These are phyloP conservation scores for Ophion costatus DNA, from an alignment of 2,888 invertebrate genomes.

Conservation along the genomic window DNA sequence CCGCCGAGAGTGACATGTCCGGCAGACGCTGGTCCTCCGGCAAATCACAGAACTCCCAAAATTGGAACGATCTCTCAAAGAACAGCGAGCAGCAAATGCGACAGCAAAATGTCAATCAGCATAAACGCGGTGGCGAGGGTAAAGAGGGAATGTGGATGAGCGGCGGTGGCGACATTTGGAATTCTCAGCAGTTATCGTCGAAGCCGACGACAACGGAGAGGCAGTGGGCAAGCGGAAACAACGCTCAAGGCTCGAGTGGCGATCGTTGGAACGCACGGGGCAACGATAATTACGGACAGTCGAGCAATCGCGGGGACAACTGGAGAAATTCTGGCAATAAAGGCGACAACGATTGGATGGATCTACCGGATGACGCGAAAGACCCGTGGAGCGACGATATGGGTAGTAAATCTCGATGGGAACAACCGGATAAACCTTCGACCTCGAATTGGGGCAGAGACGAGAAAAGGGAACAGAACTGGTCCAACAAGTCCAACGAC, in stretches of 20 bases:
- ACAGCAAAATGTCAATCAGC: conserved; percentile 63
- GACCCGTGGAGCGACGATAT: conserved; percentile 82
- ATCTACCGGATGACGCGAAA: conserved; percentile 81
- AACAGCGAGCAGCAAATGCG: conserved; percentile 67
- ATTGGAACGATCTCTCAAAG: conserved; percentile 67
- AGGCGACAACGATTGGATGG: conserved; percentile 78
- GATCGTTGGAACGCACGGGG: conserved; percentile 76
- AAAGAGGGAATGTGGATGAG: conserved; percentile 65
- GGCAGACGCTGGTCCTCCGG: conserved; percentile 66
- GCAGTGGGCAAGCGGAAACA: conserved; percentile 53
- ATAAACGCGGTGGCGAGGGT: conserved; percentile 68
- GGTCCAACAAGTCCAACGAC: conserved; percentile 67
- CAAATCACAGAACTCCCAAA: conserved; percentile 49
- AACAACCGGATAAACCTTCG: conserved; percentile 44
- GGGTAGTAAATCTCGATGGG: conserved; percentile 60
- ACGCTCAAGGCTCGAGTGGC: conserved; percentile 51
- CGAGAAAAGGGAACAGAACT: conserved; percentile 66
- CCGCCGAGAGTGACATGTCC: conserved; percentile 39
- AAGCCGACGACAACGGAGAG: conserved; percentile 57
- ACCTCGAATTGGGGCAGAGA: conserved; percentile 69
- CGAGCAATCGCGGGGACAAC: conserved; percentile 67
- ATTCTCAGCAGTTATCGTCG: conserved; percentile 46
- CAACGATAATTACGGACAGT: conserved; percentile 71
- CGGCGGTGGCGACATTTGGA: conserved; percentile 61
- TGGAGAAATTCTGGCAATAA: conserved; percentile 71